These are phyloP conservation scores for Halyomorpha halys DNA, from an alignment of 1,140 invertebrate species.

Conservation along the genomic window DNA sequence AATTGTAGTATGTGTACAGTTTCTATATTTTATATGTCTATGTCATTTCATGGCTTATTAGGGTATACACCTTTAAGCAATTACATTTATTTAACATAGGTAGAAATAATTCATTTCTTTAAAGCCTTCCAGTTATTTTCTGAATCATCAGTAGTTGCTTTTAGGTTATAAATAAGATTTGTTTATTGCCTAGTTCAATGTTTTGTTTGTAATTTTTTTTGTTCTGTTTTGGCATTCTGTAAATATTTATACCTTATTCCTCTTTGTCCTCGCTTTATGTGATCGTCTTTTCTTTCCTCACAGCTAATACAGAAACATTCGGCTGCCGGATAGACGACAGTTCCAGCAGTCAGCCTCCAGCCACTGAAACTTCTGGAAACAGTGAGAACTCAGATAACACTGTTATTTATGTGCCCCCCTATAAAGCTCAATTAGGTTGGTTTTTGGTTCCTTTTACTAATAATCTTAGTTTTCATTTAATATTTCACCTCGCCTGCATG, in stretches of 20 bases:
- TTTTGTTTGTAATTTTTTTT: background rate
- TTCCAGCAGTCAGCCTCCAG: constrained; percentile 15
- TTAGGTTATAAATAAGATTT: background rate
- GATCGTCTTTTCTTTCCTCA: constrained; percentile 10
- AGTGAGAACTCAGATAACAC: constrained; percentile 51
- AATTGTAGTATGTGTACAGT: no score
- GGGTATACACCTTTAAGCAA: no score
- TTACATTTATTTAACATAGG: no score
- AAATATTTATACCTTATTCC: background rate
- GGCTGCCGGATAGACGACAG: constrained; percentile 23
- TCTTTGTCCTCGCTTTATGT: constrained; percentile 7
- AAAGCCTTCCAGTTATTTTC: no score
- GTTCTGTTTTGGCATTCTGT: background rate
- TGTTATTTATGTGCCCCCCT: constrained; percentile 47
- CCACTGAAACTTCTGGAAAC: constrained; percentile 38
- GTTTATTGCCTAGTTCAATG: background rate
- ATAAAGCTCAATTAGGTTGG: constrained; percentile 24
- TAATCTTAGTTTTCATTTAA: no score
- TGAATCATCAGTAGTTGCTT: no score
- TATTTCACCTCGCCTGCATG: no score
- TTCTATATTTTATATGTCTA: no score
- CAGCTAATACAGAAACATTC: constrained; percentile 34
- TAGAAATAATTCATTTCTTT: no score
- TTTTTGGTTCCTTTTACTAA: background rate
- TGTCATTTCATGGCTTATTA: no score